A percentile compares a stretch with the other conserved stretches of the same genome.
These are phyloP conservation scores for Uria lomvia DNA, from an alignment of 2,113 vertebrate species.

Conservation along the genomic window DNA sequence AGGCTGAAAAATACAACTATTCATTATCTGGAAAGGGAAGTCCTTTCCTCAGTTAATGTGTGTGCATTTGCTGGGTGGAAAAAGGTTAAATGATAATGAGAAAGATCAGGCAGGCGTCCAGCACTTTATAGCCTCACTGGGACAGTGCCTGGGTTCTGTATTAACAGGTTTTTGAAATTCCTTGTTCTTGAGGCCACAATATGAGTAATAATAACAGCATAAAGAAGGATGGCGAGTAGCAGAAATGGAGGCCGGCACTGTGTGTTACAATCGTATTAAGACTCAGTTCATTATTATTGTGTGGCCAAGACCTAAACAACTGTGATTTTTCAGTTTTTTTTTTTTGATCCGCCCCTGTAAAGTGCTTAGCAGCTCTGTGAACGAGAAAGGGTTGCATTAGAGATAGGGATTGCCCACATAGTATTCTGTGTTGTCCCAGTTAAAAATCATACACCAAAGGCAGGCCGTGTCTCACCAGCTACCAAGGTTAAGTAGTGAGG, in stretches of 20 bases:
- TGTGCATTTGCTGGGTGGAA: background rate
- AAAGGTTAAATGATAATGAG: background rate
- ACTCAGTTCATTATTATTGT: background rate
- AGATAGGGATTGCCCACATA: background rate
- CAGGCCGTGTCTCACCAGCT: background rate
- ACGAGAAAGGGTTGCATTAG: background rate
- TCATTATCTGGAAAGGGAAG: background rate
- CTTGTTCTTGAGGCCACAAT: background rate
- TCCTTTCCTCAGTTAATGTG: background rate
- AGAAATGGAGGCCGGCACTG: background rate
- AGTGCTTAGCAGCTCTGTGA: background rate
- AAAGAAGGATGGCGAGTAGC: background rate
- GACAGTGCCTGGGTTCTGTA: background rate
- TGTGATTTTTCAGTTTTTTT: background rate
- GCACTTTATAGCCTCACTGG: background rate
- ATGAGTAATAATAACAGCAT: background rate
- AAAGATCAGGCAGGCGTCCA: background rate
- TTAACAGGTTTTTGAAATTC: background rate
- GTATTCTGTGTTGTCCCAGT: background rate
- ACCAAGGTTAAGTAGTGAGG: background rate
- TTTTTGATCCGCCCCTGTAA: background rate
- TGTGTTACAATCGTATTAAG: fast-evolving
- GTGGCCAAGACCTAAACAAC: background rate
- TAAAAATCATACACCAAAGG: background rate
- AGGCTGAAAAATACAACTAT: background rate